Evolutionary conservation across 2,888 invertebrate genomes (phyloP), one percentile per base, ranked within the genome.

Genomic region (Alitta virens): DNA sequence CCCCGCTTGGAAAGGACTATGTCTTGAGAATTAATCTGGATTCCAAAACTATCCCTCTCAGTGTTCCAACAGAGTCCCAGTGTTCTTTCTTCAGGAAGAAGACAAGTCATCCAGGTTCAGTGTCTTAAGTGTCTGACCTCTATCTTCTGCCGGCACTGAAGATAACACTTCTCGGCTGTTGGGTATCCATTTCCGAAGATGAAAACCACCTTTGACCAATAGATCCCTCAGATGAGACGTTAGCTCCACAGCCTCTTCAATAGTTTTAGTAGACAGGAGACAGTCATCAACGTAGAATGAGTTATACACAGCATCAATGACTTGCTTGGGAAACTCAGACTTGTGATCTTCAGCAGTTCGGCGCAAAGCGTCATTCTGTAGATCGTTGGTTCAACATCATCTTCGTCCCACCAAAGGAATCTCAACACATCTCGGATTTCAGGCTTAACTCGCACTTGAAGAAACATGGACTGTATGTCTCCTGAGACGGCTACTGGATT

Each of bases 201-300:
- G 5, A 12, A 33, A 33, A 33, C 33, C 33, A 7, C 33, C 33
- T 12, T 7, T 33, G 12, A 5, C 1, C 27, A 53, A 63, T 2
- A 65, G 24, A 16, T 46, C 26, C 23, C 16, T 26, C 14, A 49
- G 14, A 18, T 60, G 52, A 9, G 1, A 7, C 5, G 58, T 24
- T 2, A 64, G 46, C 24, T 43, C 40, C 3, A 43, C 33, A 2
- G 62, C 62, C n/a, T 26, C 26, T 27, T 57, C 46, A 42, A 12
- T 24, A 25, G 21, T 57, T 9, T 27, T 16, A 3, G 23, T 2
- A 18, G 62, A 63, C 18, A 50, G 61, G n/a, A 66, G 40, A n/a
- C 67, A 66, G 51, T 69, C 68, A 38, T 69, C 70, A 1, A 68
- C 69, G 52, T 68, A 66, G 27, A 67, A 63, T 21, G 65, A 60